Evolutionary conservation across 2,888 invertebrate species (phyloP).

Genomic region (Thysanoteuthis rhombus): DNA sequence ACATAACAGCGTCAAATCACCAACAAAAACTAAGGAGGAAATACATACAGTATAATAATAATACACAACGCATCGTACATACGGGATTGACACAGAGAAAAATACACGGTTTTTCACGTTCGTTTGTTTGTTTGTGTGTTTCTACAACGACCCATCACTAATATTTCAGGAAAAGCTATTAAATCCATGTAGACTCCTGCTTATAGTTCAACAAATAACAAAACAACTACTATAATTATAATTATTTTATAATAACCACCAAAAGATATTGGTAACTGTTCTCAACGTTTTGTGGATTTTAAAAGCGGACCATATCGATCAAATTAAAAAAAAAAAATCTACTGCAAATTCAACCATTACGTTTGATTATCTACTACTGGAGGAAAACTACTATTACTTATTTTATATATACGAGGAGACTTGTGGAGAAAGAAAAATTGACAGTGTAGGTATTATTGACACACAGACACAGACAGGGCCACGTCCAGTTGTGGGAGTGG

Average conservation of each 20-base stretch:
- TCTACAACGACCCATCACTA: not conserved
- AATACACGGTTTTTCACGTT: not conserved
- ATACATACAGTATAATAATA: not conserved
- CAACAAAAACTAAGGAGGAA: not conserved
- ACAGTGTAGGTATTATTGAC: not conserved
- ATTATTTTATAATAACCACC: too few species aligned
- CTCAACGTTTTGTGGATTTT: not conserved
- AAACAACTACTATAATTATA: too few species aligned
- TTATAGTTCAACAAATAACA: too few species aligned
- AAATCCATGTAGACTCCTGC: not conserved
- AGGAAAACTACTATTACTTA: not conserved
- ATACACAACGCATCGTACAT: not conserved
- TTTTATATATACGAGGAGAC: not conserved
- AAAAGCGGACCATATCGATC: too few species aligned
- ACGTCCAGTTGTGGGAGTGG: not conserved
- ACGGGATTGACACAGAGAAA: too few species aligned
- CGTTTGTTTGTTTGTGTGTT: not conserved
- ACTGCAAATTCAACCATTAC: too few species aligned
- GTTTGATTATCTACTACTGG: too few species aligned
- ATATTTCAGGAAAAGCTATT: too few species aligned
- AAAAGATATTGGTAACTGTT: too few species aligned
- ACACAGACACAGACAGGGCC: not conserved
- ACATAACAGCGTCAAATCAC: not conserved
- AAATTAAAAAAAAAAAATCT: too few species aligned
- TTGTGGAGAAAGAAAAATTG: not conserved